phyloP scores from a whole-genome alignment of 2,888 invertebrate genomes.

The Allygus modestus region DNA sequence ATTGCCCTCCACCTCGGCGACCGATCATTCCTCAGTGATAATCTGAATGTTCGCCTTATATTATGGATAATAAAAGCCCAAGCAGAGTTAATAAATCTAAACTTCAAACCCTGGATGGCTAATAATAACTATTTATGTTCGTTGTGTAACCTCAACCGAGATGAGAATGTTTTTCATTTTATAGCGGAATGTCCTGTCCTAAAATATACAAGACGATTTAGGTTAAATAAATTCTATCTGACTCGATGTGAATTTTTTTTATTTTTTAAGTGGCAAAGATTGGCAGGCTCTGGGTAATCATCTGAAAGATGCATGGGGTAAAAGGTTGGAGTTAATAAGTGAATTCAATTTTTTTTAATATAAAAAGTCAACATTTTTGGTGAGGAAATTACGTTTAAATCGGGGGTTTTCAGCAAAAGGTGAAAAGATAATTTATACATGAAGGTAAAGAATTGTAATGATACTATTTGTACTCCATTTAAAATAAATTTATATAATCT shows the following conservation, averaged over 20 bases:
- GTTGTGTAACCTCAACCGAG: background rate
- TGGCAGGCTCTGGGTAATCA: background rate
- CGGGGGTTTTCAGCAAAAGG: too few relatives aligned
- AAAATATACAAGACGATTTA: background rate
- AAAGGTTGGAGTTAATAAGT: background rate
- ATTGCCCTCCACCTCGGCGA: too few relatives aligned
- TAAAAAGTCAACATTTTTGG: too few relatives aligned
- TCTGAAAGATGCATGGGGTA: background rate
- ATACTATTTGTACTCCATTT: too few relatives aligned
- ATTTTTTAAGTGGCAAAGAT: slow-evolving; percentile 8
- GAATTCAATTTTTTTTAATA: background rate
- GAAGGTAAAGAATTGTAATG: too few relatives aligned
- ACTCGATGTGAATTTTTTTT: background rate
- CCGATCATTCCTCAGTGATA: background rate
- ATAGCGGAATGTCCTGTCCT: too few relatives aligned
- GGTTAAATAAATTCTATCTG: background rate
- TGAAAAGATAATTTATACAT: too few relatives aligned
- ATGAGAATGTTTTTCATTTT: slow-evolving; percentile 6
- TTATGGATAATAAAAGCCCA: slow-evolving; percentile 36
- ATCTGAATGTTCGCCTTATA: background rate
- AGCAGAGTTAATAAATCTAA: too few relatives aligned
- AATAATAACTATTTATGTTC: background rate
- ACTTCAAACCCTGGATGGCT: too few relatives aligned
- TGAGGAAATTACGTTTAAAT: too few relatives aligned
- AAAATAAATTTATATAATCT: too few relatives aligned